These are phyloP conservation scores for Perizoma affinitatum DNA, from an alignment of 2,888 invertebrate species.

Conservation along the genomic window DNA sequence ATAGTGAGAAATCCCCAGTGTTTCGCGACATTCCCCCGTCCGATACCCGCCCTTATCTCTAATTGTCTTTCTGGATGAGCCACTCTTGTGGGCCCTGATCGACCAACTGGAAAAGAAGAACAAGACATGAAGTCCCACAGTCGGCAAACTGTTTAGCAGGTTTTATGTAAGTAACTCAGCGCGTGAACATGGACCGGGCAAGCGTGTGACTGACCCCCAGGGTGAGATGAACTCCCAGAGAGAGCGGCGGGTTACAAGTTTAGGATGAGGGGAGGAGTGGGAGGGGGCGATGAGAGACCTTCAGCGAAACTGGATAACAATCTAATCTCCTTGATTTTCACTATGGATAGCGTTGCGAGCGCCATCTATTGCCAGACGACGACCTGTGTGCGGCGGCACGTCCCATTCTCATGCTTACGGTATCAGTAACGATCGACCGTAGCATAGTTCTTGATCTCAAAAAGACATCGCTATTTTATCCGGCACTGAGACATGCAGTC, in stretches of 20 bases:
- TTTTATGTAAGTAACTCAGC: conserved; percentile 78
- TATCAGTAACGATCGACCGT: conserved; percentile 62
- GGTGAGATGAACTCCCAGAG: conserved; percentile 62
- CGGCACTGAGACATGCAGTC: conserved; percentile 77
- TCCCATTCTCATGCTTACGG: conserved; percentile 44
- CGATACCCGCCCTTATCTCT: conserved; percentile 78
- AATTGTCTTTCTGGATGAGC: conserved; percentile 84
- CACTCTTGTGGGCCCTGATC: conserved; percentile 84
- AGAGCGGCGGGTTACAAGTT: conserved; percentile 45
- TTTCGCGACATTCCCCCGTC: conserved; percentile 81
- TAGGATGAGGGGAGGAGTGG: conserved; percentile 42
- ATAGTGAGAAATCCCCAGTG: conserved; percentile 82
- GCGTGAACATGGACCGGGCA: conserved; percentile 79
- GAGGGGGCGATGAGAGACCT: conserved; percentile 77
- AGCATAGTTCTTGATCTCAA: conserved; percentile 73
- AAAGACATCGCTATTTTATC: conserved; percentile 80
- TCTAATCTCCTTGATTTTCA: conserved; percentile 74
- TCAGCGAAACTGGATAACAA: conserved; percentile 77
- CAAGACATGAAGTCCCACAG: conserved; percentile 82
- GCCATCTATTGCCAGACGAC: conserved; percentile 47
- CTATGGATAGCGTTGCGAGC: conserved; percentile 76
- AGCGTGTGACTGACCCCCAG: conserved; percentile 78
- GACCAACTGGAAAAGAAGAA: conserved; percentile 84
- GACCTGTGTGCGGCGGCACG: conserved; percentile 49
- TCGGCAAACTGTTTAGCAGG: conserved; percentile 75